Evolutionary conservation across 1,140 invertebrate species (phyloP), one percentile per base, ranked within the genome.

Genomic region (Ooceraea biroi): DNA sequence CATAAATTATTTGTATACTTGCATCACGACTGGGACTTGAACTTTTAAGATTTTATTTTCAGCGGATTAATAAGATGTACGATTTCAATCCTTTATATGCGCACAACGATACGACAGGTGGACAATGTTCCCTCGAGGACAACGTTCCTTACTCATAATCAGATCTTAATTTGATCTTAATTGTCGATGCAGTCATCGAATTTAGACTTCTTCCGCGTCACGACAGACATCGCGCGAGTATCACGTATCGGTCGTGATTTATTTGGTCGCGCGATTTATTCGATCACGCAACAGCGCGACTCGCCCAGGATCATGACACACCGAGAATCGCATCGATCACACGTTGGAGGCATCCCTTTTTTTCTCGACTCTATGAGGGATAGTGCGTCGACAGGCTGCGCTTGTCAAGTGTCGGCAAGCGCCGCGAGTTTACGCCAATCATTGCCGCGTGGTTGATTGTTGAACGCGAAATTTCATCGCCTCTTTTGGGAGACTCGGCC

Each of bases 401-500:
- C 30, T 71, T 27, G 48, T 55, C 68, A 69, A 69, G n/a, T n/a
- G 68, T 71, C 27, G 48, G 48, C 61, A 30, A 41, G 11, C n/a
- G 30, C 63, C 8, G 10, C 30, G 27, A 41, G 10, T 57, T 65
- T 17, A 80, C 11, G 66, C 36, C 77, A 69, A 78, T 78, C 63
- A 80, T 78, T 36, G 77, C 11, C 22, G 41, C 46, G 14, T 27
- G 44, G 61, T 41, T 80, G 22, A 80, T 80, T 27, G 76, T 48
- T 19, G 50, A 72, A 50, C 17, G 19, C 30, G 22, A 69, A 80
- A 72, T 57, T 57, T 80, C 66, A 44, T 57, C 19, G 11, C 10
- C 48, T 19, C 36, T 48, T 66, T 48, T 12, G 10, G 50, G 12
- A n/a, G 0, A 14, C 12, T 10, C 12, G 10, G 12, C 22, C 36